Evolutionary conservation across 2,113 vertebrate species (phyloP), one percentile per base, ranked within the genome.

Genomic region (Calyptomena viridis): DNA sequence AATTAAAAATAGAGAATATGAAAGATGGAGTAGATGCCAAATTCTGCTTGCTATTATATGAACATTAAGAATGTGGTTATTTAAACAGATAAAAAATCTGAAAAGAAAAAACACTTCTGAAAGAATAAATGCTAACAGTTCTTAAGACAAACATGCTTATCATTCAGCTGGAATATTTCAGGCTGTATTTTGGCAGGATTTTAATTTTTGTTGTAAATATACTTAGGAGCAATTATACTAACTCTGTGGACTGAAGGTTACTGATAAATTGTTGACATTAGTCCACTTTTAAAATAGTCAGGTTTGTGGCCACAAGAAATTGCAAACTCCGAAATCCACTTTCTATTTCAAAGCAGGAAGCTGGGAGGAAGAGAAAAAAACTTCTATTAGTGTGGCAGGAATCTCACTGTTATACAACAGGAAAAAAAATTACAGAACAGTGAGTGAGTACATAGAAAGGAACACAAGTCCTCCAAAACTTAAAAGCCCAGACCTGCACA

Each of bases 31-130:
- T n/a, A 74, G 44, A 87, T 77, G 49, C 3, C 30, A 74, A 79
- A 77, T 59, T 90, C 35, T 69, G 7, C 47, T 80, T 84, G n/a
- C 30, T 89, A 44, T 30, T 50, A 60, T 15, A 71, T 28, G 10
- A 84, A 39, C 28, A 67, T 69, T 56, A 73, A 69, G 35, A 66
- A 85, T 16, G 6, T 23, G 21, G 2, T 6, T 5, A 73, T 82
- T 89, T 50, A 64, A 86, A 52, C 2, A 42, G 72, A 86, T 91
- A 91, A 86, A 89, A 96, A 96, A 66, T 87, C 75, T 68, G 21
- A 90, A 91, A 72, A 40, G 27, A 91, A n/a, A 90, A 91, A 93
- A 80, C 11, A 42, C 19, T 47, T 46, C 11, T 44, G 72, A 86
- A 91, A 79, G 44, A 87, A 73, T 49, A 87, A 91, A 67, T 39